phyloP scores from a whole-genome alignment of 2,888 invertebrate species.

The Escarpia spicata region DNA sequence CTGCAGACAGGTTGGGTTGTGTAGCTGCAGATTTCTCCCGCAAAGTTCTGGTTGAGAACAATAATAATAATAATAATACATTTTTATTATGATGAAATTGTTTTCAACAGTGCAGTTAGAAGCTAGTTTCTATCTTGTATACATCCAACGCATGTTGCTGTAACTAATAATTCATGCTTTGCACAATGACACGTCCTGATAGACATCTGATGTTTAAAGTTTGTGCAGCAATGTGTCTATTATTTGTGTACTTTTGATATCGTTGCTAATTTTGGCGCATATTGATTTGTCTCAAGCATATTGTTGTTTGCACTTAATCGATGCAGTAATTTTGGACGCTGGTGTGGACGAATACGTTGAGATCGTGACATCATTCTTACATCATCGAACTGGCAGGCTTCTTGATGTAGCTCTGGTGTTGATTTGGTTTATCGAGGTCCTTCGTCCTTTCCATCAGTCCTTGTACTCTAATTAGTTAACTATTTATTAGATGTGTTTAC shows the following conservation, averaged over 20 bases:
- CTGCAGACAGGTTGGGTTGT: neutral
- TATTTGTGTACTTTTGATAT: conserved; percentile 1
- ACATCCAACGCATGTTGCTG: neutral
- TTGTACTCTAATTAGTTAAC: no score
- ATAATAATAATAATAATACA: neutral
- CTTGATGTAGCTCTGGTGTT: no score
- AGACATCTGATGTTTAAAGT: neutral
- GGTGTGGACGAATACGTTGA: no score
- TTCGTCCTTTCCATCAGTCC: no score
- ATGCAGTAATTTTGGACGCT: neutral
- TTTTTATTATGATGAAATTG: neutral
- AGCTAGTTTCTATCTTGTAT: neutral
- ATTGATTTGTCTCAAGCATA: neutral
- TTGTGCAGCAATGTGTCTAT: neutral
- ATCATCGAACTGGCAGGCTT: no score
- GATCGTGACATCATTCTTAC: no score
- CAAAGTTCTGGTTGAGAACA: neutral
- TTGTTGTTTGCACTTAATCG: neutral
- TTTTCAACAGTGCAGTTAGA: neutral
- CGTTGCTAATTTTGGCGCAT: neutral
- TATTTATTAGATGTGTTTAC: no score
- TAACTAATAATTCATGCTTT: neutral
- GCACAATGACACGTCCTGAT: neutral
- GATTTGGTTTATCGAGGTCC: no score
- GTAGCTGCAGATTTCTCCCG: neutral